Evolutionary conservation across 2,113 vertebrate species (phyloP).

Genomic region (Oryzias celebensis): DNA sequence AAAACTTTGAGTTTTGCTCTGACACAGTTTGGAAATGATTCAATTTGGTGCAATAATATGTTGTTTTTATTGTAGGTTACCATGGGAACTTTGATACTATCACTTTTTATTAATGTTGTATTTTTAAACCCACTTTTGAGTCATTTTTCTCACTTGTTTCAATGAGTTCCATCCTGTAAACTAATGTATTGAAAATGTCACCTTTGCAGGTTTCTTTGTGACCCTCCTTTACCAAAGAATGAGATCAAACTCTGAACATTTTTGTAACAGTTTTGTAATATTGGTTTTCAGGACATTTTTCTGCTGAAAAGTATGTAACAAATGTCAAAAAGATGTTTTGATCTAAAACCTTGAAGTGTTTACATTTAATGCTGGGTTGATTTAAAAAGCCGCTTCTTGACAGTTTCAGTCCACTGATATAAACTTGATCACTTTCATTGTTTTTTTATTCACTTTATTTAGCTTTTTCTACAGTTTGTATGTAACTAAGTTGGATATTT

Average conservation of each 20-base stretch:
- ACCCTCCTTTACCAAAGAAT: constrained; percentile 74
- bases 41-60: constrained; percentile 59
- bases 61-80: constrained; percentile 32
- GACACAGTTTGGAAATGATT: constrained; percentile 8
- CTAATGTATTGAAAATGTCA: constrained; percentile 13
- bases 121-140: constrained; percentile 56
- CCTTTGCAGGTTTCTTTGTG: constrained; percentile 18
- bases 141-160: constrained; percentile 31
- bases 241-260: constrained; percentile 29
- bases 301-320: not conserved
- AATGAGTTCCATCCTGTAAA: constrained; percentile 27
- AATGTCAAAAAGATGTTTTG: constrained; percentile 2
- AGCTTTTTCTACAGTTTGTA: constrained; percentile 29
- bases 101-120: constrained; percentile 57
- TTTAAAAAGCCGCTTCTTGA: constrained; percentile 23
- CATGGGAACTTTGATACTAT: constrained; percentile 59
- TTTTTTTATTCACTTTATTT: constrained; percentile 33
- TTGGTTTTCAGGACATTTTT: not conserved
- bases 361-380: constrained; percentile 4
- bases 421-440: constrained; percentile 6
- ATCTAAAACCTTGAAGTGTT: constrained; percentile 1
- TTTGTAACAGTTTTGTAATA: constrained; percentile 12
- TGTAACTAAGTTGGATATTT: constrained; percentile 40
- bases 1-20: no score
- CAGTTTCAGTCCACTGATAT: constrained; percentile 19